phyloP scores from a whole-genome alignment of 2,797 vertebrate species.

The Falco concolor region DNA sequence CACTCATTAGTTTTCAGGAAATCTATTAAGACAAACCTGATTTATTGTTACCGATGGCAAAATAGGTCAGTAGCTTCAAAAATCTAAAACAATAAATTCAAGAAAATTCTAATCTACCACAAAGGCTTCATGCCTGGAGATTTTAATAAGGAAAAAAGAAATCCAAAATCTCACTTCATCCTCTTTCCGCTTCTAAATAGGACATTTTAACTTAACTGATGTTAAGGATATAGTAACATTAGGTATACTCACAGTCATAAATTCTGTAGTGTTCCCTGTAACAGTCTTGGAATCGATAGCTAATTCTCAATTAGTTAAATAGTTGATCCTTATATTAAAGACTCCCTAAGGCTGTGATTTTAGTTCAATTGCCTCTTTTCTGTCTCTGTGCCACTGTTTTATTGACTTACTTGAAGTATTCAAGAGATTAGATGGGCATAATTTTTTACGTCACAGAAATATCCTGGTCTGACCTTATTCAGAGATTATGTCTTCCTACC shows the following conservation, averaged over 20 bases:
- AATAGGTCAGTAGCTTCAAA: background rate
- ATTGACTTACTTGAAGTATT: background rate
- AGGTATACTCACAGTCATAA: background rate
- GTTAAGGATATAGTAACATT: background rate
- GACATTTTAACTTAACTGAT: background rate
- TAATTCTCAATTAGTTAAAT: background rate
- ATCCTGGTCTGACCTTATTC: conserved; percentile 44
- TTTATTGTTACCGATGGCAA: background rate
- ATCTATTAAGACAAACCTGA: background rate
- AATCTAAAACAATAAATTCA: background rate
- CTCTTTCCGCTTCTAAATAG: background rate
- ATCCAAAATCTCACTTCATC: background rate
- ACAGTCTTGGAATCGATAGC: background rate
- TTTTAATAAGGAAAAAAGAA: background rate
- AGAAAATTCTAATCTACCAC: background rate
- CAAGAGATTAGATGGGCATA: background rate
- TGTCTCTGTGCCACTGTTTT: background rate
- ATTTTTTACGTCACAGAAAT: background rate
- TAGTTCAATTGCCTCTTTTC: background rate
- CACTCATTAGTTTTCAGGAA: background rate
- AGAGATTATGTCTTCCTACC: background rate
- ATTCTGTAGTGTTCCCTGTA: background rate
- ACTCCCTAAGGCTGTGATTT: background rate
- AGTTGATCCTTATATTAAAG: background rate
- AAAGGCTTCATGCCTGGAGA: background rate